Base-by-base conservation (phyloP, 2,888 invertebrate genomes). In the Netelia virgata region DNA sequence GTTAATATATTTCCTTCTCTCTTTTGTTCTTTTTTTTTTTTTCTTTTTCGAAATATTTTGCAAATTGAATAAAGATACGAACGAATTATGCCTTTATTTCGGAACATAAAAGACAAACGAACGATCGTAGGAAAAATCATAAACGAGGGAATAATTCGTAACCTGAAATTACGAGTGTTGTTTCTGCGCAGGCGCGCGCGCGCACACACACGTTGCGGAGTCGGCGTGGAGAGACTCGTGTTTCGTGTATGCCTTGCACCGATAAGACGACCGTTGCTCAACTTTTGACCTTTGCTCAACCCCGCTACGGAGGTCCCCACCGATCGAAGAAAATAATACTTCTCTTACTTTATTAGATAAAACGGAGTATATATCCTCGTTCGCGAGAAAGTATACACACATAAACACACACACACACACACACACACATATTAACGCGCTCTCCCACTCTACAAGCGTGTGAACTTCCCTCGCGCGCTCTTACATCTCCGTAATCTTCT, bases 281-380 rank as follows among this genome's bases (percentile, higher is more conserved):
- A 91, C 91, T 91, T 90, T 87, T 91, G 91, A 91, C 91, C 91
- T 91, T 91, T 91, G 89, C 90, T 90, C 90, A 89, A 90, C 84
- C 82, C 85, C 88, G 87, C 3, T 86, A 84, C 86, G 86, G 87
- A 18, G n/a, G n/a, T 43, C 41, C 16, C 85, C 76, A 75, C 66
- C 81, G 83, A 77, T 83, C 88, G 84, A 88, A 91, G 88, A 90
- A 90, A 90, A 90, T 90, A 90, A 68, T 23, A 77, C 59, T 53
- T 16, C 28, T 23, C 82, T 84, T 47, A 89, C 89, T 90, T 89
- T 88, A 89, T 89, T 90, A 82, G 84, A 87, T 90, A 79, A 63
- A 84, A 72, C 70, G 43, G 55, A 28, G 28, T 28, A 28, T 59
- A 36, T 78, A 74, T 70, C 47, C 78, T 70, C 63, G 72, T 68